Evolutionary conservation across 2,888 invertebrate genomes (phyloP).

Genomic region (Penaeus monodon): DNA sequence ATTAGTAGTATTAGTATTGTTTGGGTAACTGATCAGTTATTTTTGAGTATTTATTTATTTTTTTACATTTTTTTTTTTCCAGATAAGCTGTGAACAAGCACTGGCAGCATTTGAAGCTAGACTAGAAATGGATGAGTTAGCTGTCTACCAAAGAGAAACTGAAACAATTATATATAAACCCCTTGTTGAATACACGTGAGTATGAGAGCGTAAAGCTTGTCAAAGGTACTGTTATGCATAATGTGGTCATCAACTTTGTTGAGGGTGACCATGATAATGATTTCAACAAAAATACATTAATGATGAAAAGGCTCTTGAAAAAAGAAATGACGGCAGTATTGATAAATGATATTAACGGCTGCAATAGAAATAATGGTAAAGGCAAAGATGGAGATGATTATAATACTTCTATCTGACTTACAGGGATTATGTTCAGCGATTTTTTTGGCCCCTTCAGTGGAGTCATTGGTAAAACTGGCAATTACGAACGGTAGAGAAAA

Average conservation of each 20-base stretch:
- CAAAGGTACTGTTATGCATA: not conserved
- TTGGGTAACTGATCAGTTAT: not conserved
- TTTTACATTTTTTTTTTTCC: slow-evolving; percentile 42
- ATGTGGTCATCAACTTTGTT: not conserved
- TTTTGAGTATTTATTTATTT: not conserved
- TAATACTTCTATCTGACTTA: slow-evolving; percentile 63
- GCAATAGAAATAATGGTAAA: no score
- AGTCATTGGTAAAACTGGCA: slow-evolving; percentile 82
- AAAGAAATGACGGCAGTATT: no score
- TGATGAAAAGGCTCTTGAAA: no score
- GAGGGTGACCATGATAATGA: not conserved
- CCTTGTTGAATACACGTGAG: slow-evolving; percentile 80
- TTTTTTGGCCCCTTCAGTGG: slow-evolving; percentile 93
- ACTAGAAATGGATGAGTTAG: slow-evolving; percentile 86
- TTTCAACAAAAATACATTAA: no score
- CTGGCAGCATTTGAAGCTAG: slow-evolving; percentile 90
- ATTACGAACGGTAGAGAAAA: slow-evolving; percentile 87
- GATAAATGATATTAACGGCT: no score
- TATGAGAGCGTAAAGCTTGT: not conserved
- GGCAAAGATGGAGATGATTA: no score
- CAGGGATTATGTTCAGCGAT: slow-evolving; percentile 87
- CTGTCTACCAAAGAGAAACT: slow-evolving; percentile 82
- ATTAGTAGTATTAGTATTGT: no score
- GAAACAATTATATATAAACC: slow-evolving; percentile 85
- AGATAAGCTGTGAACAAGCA: slow-evolving; percentile 86